Evolutionary conservation across 1,140 invertebrate species (phyloP).

Genomic region (Vanessa tameamea): DNA sequence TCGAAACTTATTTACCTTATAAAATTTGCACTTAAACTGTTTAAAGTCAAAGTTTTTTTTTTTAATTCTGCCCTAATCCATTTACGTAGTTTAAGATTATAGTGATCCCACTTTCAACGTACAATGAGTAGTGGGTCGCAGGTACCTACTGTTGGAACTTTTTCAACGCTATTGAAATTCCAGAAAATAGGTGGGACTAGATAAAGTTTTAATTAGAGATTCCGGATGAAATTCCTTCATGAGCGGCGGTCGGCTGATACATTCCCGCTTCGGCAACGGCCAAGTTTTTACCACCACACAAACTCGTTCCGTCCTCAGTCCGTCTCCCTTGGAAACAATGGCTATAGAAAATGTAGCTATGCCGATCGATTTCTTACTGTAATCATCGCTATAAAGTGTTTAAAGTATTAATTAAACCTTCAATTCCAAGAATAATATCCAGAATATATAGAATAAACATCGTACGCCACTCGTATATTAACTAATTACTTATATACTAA

Average conservation of each 20-base stretch:
- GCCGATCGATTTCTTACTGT: conserved; percentile 43
- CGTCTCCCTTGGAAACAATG: conserved; percentile 48
- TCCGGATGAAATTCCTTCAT: conserved; percentile 71
- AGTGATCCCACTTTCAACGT: background rate
- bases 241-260: conserved; percentile 61
- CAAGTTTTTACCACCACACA: conserved; percentile 66
- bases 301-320: conserved; percentile 64
- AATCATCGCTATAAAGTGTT: conserved; percentile 38
- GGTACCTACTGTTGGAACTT: background rate
- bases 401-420: conserved; percentile 38
- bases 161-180: conserved; percentile 23
- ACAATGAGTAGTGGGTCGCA: background rate
- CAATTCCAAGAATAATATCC: conserved; percentile 23
- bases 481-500: background rate
- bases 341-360: conserved; percentile 61
- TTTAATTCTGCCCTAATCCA: too few species aligned
- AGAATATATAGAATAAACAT: background rate
- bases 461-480: background rate
- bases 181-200: conserved; percentile 53
- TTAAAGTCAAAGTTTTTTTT: too few species aligned
- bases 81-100: too few species aligned
- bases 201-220: conserved; percentile 79
- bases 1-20: too few species aligned
- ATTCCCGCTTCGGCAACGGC: conserved; percentile 67
- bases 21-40: too few species aligned